Evolutionary conservation across 2,888 invertebrate species (phyloP), one percentile per base, ranked within the genome.

Genomic region (Pachymerium ferrugineum): DNA sequence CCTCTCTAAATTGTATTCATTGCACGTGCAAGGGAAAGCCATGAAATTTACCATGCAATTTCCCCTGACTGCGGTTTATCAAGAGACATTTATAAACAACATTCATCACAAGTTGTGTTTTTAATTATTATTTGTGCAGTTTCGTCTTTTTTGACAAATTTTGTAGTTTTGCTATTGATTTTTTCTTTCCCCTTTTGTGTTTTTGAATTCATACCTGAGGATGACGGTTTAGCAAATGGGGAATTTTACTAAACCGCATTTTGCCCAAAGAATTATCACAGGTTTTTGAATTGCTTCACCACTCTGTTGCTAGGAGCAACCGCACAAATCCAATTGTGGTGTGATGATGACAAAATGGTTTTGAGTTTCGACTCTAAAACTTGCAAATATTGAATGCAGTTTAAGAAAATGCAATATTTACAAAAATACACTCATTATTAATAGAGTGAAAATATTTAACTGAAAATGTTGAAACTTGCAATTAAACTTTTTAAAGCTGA

Each of bases 241-340:
- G 14, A 25, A 28, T 28, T 62, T 47, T 62, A 28, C 25, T 62
- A 22, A 38, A 62, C n/a, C 62, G 28, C 62, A 28, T 28, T 25
- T 62, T 28, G 28, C 5, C n/a, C 5, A 38, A 38, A 4, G 38
- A 38, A 38, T 38, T 38, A 38, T 38, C 38, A 28, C 62, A 62
- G 25, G 62, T 62, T 28, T 62, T 62, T 62, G 25, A 62, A 62
- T 62, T 25, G 12, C 62, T 22, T 28, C 14, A 28, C 62, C 25
- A 62, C 62, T 62, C 62, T 28, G 62, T 62, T 62, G 62, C 62
- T 28, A 62, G 14, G 62, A 28, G 62, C 62, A 62, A 62, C 62
- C 62, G 62, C 62, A 25, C n/a, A 22, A 25, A 62, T 62, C 62
- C 62, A 62, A 62, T 62, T 28, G 25, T 25, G 12, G 62, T 10